Percentiles rank a stretch among this genome's conserved stretches.
Conservation (phyloP, 2,113 vertebrate species). For the Sorex araneus region DNA sequence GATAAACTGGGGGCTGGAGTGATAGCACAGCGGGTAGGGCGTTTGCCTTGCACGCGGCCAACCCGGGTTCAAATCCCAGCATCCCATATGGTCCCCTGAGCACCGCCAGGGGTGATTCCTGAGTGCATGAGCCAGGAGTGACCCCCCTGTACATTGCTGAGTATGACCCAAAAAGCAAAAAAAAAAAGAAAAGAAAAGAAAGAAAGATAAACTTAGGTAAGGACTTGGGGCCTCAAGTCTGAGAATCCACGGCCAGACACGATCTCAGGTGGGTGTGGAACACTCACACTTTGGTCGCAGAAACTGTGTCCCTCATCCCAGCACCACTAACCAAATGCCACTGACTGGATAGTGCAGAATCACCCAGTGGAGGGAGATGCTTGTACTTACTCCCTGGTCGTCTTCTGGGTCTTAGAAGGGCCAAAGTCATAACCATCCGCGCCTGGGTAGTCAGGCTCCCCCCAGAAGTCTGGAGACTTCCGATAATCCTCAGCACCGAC, state of each 20-base stretch:
- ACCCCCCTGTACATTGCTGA: no score
- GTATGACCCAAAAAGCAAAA: no score
- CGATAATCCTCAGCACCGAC: neutral
- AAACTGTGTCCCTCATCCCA: neutral
- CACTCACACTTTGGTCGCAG: neutral
- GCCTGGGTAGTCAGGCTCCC: constrained; percentile 67
- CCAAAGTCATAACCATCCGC: constrained; percentile 83
- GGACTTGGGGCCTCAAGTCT: no score
- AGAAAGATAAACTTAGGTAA: neutral
- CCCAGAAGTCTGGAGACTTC: constrained; percentile 24
- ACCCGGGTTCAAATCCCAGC: no score
- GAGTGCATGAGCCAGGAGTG: no score
- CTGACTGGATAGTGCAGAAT: neutral
- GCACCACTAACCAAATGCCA: neutral
- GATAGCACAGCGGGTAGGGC: no score
- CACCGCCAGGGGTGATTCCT: no score
- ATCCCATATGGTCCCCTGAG: no score
- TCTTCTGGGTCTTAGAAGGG: constrained; percentile 90
- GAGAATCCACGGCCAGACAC: neutral
- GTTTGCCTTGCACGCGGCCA: no score
- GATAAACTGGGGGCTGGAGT: no score
- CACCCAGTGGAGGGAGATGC: neutral
- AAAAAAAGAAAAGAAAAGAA: no score
- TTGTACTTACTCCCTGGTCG: constrained; percentile 90
- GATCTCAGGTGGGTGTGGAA: neutral